phyloP scores from a whole-genome alignment of 2,797 vertebrate genomes.

The Streptopelia turtur region DNA sequence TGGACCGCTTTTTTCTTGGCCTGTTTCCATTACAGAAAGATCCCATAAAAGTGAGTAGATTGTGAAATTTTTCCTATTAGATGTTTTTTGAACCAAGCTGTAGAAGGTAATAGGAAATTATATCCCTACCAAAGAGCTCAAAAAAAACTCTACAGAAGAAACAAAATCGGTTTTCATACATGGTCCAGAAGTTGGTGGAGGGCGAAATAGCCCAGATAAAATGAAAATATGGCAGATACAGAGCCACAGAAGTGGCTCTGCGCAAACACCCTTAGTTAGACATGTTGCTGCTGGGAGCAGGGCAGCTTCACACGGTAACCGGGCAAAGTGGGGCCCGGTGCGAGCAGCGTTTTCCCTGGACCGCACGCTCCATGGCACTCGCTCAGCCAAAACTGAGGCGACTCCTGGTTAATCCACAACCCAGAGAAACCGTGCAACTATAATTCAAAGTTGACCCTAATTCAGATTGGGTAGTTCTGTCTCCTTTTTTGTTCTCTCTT shows the following conservation, averaged over 20 bases:
- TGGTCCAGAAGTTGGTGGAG: not conserved
- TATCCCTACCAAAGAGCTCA: not conserved
- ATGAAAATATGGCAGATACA: not conserved
- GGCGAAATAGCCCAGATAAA: not conserved
- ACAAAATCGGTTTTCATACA: not conserved
- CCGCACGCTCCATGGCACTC: not conserved
- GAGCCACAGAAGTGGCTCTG: not conserved
- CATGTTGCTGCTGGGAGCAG: not conserved
- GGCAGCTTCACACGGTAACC: not conserved
- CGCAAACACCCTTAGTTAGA: not conserved
- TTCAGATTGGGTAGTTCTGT: not conserved
- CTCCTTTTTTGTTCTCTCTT: not conserved
- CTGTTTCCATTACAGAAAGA: conserved; percentile 30
- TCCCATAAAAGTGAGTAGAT: not conserved
- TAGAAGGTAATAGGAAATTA: conserved; percentile 18
- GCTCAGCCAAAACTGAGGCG: not conserved
- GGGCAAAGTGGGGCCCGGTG: not conserved
- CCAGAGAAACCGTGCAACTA: not conserved
- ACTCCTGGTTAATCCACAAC: not conserved
- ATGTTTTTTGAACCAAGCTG: not conserved
- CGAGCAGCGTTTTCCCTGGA: not conserved
- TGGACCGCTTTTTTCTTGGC: not conserved
- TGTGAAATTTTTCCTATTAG: not conserved
- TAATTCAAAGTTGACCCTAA: not conserved
- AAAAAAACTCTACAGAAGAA: not conserved